Base-by-base conservation (phyloP, 2,113 vertebrate species). In the Muntiacus reevesi region DNA sequence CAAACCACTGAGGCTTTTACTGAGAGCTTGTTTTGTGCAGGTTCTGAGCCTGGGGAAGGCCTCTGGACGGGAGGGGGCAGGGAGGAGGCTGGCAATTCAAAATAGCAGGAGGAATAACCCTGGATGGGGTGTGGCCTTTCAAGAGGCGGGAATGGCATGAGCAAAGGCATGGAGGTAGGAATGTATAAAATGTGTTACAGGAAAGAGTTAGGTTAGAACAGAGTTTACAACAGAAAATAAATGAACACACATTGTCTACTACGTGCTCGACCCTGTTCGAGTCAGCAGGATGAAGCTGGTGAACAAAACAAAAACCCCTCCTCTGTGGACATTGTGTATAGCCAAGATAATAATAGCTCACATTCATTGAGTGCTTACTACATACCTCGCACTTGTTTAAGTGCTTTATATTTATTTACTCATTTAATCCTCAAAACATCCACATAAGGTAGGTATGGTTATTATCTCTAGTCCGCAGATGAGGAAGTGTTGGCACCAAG, bases 391-490 rank as follows among this genome's bases (percentile, higher is more conserved):
- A 27, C 33, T 74, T 36, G 28, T 50, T 81, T 85, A 64, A 87
- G 62, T 82, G 55, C 43, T 87, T 93, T 15, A 13, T 64, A 81
- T 64, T n/a, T 95, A 28, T 74, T 97, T 47, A 23, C 60, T 89
- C 54, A 64, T 71, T 36, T 71, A 27, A 74, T 90, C 76, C 23
- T 93, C 28, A 40, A 40, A 87, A 60, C 16, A 33, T 19, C 47
- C 36, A 27, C 59, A 21, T 30, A 11, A 87, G 74, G 19, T 78
- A 33, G 54, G 33, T 47, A 27, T 16, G n/a, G 21, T 33, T 57
- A 27, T 83, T 25, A 30, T 33, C 14, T 85, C 81, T 17, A 12
- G n/a, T 74, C 74, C 52, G 33, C 1, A 7, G 87, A 50, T 1
- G 23, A 88, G 59, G 36, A 81, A 89, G 71, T 7, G 2, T 45